Base-by-base conservation (phyloP, 23 tunicate genomes). In the Trididemnum nubilum region DNA sequence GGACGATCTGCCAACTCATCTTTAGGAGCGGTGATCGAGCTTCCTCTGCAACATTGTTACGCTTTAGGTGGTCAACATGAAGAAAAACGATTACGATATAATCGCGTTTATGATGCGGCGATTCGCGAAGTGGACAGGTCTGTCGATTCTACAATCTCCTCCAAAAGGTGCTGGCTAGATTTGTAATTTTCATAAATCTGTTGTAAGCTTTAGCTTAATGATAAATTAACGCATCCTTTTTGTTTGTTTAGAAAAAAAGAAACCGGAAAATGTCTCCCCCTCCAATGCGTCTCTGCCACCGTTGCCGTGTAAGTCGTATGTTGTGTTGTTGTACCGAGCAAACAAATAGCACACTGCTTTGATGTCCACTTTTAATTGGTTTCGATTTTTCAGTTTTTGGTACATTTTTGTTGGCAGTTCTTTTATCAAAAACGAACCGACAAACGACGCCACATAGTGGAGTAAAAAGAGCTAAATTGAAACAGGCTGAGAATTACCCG, bases 71-170 rank as follows among this genome's bases (percentile, higher is more conserved):
- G 77, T 78, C 7, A 66, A 36, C 65, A 35, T 33, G 27, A 38
- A 33, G 64, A 73, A 71, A n/a, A 95, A 95, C 80, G 86, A 95
- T 25, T 90, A 89, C 70, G 99, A 95, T 78, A 82, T 95, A 2
- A 65, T 95, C 1, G 96, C 90, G 35, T 95, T 95, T 77, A 95
- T 95, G 99, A 2, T 90, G 73, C 81, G 86, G 73, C 69, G 92
- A 80, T 85, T 95, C 65, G 59, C 71, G 31, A 92, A 92, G 64
- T 92, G 97, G 97, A 36, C 97, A 1, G 97, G 97, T 19, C 63
- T 92, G 0, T 57, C 69, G 33, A 7, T 79, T 23, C 31, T 71
- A 24, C 79, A 39, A 23, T 31, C 73, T 12, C 50, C 80, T 4
- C 4, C 9, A 21, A 71, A 51, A 86, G 73, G 79, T 69, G 67